phyloP scores from a whole-genome alignment of 2,113 vertebrate species.

The Zingel zingel region DNA sequence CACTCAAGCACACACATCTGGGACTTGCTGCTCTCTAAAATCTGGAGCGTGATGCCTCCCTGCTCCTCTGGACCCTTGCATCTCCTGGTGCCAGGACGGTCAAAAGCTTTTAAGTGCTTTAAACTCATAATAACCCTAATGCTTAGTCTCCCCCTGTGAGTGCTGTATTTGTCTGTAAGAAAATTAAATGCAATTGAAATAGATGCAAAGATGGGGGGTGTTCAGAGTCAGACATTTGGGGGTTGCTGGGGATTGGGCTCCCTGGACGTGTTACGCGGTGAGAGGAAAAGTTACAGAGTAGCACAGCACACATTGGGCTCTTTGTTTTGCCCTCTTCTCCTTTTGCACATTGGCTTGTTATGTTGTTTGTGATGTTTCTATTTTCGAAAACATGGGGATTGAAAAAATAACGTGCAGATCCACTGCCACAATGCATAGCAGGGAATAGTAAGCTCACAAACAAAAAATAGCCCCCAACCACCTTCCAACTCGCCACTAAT shows the following conservation, averaged over 20 bases:
- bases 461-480: constrained; percentile 77
- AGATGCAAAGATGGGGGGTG: constrained; percentile 64
- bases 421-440: constrained; percentile 60
- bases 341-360: constrained; percentile 61
- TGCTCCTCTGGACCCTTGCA: constrained; percentile 67
- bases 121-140: constrained; percentile 77
- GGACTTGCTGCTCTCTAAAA: constrained; percentile 64
- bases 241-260: constrained; percentile 64
- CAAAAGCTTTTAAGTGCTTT: constrained; percentile 81
- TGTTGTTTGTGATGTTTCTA: constrained; percentile 71
- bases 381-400: constrained; percentile 64
- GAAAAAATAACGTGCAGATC: constrained; percentile 28
- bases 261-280: constrained; percentile 44
- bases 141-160: constrained; percentile 68
- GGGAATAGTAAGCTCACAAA: constrained; percentile 65
- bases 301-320: constrained; percentile 28
- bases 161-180: constrained; percentile 59
- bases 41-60: constrained; percentile 52
- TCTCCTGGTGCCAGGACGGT: constrained; percentile 65
- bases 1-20: constrained; percentile 59
- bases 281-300: constrained; percentile 42
- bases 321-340: constrained; percentile 59
- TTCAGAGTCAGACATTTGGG: constrained; percentile 51
- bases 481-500: constrained; percentile 76
- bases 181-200: constrained; percentile 71